phyloP scores from a whole-genome alignment of 1,140 invertebrate species.

The Apocrypta bakeri region DNA sequence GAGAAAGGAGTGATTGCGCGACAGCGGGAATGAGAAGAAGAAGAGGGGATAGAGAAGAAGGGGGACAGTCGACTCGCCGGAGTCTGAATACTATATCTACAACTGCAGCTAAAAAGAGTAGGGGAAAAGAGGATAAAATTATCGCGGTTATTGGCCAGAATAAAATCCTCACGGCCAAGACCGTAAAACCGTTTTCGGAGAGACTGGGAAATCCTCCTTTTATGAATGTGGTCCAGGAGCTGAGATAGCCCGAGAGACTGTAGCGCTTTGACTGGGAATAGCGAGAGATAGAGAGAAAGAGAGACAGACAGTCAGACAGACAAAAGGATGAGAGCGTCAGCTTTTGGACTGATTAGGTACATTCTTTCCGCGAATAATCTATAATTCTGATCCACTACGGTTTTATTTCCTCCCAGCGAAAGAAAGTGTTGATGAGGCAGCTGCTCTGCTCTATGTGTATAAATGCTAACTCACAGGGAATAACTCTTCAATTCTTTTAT shows the following conservation, averaged over 20 bases:
- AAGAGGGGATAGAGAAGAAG: not conserved
- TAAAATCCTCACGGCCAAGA: constrained; percentile 25
- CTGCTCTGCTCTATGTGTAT: not conserved
- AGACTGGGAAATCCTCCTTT: constrained; percentile 27
- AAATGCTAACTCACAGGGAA: not conserved
- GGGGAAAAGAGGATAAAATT: constrained; percentile 8
- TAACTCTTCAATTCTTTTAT: not conserved
- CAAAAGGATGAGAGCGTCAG: constrained; percentile 8
- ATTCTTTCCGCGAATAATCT: constrained; percentile 25
- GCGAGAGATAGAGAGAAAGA: not conserved
- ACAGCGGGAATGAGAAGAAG: not conserved
- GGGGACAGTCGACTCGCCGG: not conserved
- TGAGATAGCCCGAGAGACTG: constrained; percentile 22
- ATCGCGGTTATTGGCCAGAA: constrained; percentile 33
- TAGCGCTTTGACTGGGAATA: not conserved
- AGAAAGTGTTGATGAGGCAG: not conserved
- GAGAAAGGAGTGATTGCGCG: not conserved
- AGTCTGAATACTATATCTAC: not conserved
- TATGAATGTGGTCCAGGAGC: constrained; percentile 19
- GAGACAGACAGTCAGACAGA: not conserved
- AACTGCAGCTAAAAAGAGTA: not conserved
- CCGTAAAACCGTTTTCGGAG: constrained; percentile 19
- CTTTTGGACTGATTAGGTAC: constrained; percentile 33
- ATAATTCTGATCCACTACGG: constrained; percentile 3
- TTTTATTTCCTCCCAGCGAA: not conserved